Evolutionary conservation across 2,888 invertebrate species (phyloP), one percentile per base, ranked within the genome.

Genomic region (Liposcelis brunnea): DNA sequence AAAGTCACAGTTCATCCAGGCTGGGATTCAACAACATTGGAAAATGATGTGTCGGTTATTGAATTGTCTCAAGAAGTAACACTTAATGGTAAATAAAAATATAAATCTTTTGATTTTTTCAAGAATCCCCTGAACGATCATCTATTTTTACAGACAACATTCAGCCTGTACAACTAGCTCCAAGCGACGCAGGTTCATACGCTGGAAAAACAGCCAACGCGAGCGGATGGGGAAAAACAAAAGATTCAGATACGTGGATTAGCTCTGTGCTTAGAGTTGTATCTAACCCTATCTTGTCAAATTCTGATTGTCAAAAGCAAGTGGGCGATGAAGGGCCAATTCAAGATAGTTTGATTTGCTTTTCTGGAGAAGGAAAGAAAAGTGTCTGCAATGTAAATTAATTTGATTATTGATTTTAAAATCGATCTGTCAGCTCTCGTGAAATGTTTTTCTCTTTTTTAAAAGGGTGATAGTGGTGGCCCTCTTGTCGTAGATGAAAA

Each of bases 1-100:
- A 48, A 50, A 21, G 48, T 48, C 43, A 32, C 49, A 44, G 48
- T 49, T 15, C 52, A 54, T 44, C 50, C 52, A n/a, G 44, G 43
- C 11, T 50, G 48, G 48, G 31, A 43, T 38, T 26, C 45, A 19
- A 15, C 36, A 19, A 42, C 49, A 12, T 47, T 49, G 6, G 42
- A 10, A 5, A 48, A 49, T 37, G 49, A 49, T 47, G 12, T 49
- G 7, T 46, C 49, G 1, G 45, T 49, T 40, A 32, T 49, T 12
- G 31, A 34, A 8, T 31, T 49, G 36, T 43, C 48, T 3, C 21
- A 40, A 31, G 19, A 15, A 6, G 46, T 46, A 14, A n/a, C 44
- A 7, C 32, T 44, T 36, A 48, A 43, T 21, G 48, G 49, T 49
- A 42, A 43, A 8, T 26, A 26, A 4, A 6, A 4, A 26, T 26